Evolutionary conservation across 2,888 invertebrate species (phyloP).

Genomic region (Tetranychus truncatus): DNA sequence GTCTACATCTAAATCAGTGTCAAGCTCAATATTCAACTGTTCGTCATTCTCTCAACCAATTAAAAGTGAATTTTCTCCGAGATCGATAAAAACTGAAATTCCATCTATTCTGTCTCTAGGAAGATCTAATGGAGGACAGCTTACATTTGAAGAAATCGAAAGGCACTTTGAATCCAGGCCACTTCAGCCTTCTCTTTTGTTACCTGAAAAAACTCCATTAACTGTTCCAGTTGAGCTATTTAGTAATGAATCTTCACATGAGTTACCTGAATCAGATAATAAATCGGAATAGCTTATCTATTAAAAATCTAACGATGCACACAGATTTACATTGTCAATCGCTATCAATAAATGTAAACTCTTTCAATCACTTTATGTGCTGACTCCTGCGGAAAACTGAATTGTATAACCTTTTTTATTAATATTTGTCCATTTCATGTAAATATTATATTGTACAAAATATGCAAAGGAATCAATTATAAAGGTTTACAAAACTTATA

Average conservation of each 20-base stretch:
- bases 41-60: slow-evolving; percentile 15
- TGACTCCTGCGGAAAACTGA: too few relatives aligned
- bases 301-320: too few relatives aligned
- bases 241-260: slow-evolving; percentile 63
- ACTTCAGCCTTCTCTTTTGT: slow-evolving; percentile 52
- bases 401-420: too few relatives aligned
- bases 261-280: slow-evolving; percentile 6
- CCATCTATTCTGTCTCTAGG: slow-evolving; percentile 16
- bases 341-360: not conserved
- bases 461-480: too few relatives aligned
- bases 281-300: not conserved
- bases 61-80: not conserved
- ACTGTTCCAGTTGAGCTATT: slow-evolving; percentile 85
- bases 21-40: not conserved
- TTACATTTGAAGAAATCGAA: slow-evolving; percentile 79
- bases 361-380: too few relatives aligned
- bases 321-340: not conserved
- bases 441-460: too few relatives aligned
- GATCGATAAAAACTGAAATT: slow-evolving; percentile 15
- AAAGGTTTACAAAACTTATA: too few relatives aligned
- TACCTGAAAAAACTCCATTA: slow-evolving; percentile 59
- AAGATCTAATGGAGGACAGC: slow-evolving; percentile 44
- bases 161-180: slow-evolving; percentile 60
- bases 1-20: not conserved
- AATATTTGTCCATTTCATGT: too few relatives aligned